Base-by-base conservation (phyloP, 2,888 invertebrate species). In the Watsonalla cultraria region DNA sequence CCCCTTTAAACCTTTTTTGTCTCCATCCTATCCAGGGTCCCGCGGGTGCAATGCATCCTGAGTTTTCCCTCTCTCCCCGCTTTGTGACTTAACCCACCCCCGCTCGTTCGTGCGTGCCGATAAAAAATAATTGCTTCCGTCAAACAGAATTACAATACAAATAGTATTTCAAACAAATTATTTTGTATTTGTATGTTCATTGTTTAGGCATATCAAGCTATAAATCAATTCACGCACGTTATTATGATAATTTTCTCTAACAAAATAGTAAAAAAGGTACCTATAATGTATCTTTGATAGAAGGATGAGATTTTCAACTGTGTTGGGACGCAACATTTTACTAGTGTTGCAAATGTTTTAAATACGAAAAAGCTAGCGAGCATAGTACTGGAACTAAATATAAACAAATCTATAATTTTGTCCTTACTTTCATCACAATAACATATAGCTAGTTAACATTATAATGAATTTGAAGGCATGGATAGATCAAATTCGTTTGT, bases 121-220 rank as follows among this genome's bases (percentile, higher is more conserved):
- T 88, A 88, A 87, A 89, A 89, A 85, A 87, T 89, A 90, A 90
- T 89, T 90, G 87, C 85, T 85, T 84, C 82, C 81, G 77, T 80
- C 79, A 77, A 72, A 70, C 74, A 56, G 76, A 76, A 80, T 84
- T 81, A 80, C 75, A 78, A 78, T 79, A 76, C 70, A 73, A 78
- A 77, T 72, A 70, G 71, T 67, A 58, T 73, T 72, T 70, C 65
- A 72, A 64, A 47, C 64, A 49, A 64, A 62, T 69, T 58, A 58
- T 65, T 65, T 51, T 39, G 60, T 57, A 51, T 49, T 58, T 54
- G 47, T 57, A 57, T 58, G 39, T 51, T 50, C 45, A 47, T 53
- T 55, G 13, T 39, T 52, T 7, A 24, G 45, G 35, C 34, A 48
- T 33, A 48, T 49, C 33, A 46, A 48, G 45, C 49, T 49, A 45